Evolutionary conservation across 1,140 invertebrate species (phyloP), one percentile per base, ranked within the genome.

Genomic region (Radopholus similis): DNA sequence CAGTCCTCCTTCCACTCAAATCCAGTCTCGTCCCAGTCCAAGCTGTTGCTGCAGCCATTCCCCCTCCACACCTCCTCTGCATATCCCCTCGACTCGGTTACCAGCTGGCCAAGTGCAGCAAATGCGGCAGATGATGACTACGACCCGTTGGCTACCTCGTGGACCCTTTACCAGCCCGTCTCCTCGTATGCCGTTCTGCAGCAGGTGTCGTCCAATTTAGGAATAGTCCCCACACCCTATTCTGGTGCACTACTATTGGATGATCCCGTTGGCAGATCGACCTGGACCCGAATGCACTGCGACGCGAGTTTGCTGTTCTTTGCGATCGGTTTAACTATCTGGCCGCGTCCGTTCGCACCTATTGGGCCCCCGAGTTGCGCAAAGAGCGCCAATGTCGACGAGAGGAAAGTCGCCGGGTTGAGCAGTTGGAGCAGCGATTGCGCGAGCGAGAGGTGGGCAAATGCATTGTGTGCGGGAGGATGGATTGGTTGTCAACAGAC

Each of bases 261-360:
- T 40, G 11, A 13, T 42, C 38, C 38, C 18, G 11, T n/a, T 15
- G 23, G 30, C 8, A 51, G 47, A 28, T 51, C 4, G 47, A 51
- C 30, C 44, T 42, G 28, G 70, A 70, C 23, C 26, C 37, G n/a
- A 38, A 21, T 5, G 21, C 26, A 83, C 86, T 97, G 40, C 95
- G 96, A 84, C 92, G 95, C 82, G 95, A 97, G 82, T 87, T 96
- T 72, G 93, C 97, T 85, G 86, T 94, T 71, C 93, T 93, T 63
- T 97, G 96, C 85, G 93, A 97, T 84, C 97, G 97, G 84, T 87
- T 97, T 68, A 93, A 93, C 79, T 96, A 94, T 80, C 93, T 91
- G 78, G 97, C 97, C 93, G 94, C 97, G 85, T 95, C 92, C 84
- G 97, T 98, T 83, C 97, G 97, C 85, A 97, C 94, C 13, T 97